These are phyloP conservation scores for Buphagus erythrorhynchus DNA, from an alignment of 2,797 vertebrate genomes.

Conservation along the genomic window DNA sequence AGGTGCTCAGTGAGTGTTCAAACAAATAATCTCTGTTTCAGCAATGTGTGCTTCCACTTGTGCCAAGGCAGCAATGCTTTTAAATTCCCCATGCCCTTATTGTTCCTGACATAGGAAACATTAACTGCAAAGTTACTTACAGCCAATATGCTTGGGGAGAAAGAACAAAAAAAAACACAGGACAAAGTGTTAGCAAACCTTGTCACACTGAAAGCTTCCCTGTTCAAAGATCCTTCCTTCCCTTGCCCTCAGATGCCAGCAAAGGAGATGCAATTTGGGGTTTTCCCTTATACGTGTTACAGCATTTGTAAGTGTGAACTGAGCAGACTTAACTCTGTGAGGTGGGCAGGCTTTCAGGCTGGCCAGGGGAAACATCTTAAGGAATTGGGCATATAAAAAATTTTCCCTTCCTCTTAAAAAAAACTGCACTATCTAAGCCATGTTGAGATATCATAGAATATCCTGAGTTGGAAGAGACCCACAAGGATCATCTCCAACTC, in stretches of 20 bases:
- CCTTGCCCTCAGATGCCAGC: background rate
- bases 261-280: background rate
- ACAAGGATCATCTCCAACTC: background rate
- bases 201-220: background rate
- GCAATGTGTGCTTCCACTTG: background rate
- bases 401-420: background rate
- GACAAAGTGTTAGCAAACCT: background rate
- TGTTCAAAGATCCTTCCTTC: background rate
- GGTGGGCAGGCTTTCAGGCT: background rate
- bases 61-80: background rate
- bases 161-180: accelerated
- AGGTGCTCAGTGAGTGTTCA: background rate
- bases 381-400: background rate
- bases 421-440: background rate
- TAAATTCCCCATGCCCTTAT: background rate
- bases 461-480: background rate
- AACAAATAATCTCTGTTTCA: background rate
- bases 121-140: background rate
- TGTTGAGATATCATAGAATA: background rate
- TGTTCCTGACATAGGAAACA: background rate
- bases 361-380: background rate
- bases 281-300: accelerated
- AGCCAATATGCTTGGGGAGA: background rate
- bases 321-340: background rate
- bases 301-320: background rate